These are phyloP conservation scores for Lasiurus cinereus DNA, from an alignment of 2,113 vertebrate genomes.

Conservation along the genomic window DNA sequence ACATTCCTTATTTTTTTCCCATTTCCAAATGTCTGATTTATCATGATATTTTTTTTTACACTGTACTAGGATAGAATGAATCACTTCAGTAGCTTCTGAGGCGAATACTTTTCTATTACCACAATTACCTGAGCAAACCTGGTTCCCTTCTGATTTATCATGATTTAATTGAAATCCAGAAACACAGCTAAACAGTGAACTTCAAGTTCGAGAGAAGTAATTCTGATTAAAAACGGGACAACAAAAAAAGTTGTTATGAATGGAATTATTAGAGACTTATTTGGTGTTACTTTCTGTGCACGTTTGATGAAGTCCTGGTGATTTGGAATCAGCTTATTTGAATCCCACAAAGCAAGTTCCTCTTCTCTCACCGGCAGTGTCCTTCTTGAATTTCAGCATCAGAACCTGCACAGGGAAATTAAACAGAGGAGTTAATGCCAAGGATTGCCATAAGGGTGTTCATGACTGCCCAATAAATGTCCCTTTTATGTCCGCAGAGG, in stretches of 20 bases:
- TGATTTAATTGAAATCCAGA: constrained; percentile 49
- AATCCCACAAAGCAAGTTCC: not conserved
- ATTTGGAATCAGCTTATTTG: not conserved
- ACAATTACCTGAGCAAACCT: no score
- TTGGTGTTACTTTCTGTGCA: not conserved
- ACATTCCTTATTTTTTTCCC: not conserved
- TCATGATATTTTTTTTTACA: not conserved
- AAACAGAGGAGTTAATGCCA: not conserved
- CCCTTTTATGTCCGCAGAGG: not conserved
- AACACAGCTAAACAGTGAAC: not conserved
- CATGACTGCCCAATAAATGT: not conserved
- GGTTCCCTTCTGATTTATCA: not conserved
- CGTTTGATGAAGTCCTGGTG: not conserved
- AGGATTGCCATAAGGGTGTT: not conserved
- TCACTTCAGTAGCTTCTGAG: no score
- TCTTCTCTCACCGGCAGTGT: not conserved
- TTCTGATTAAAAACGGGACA: not conserved
- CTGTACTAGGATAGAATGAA: no score
- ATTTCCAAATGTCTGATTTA: constrained; percentile 46
- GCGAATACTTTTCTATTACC: no score
- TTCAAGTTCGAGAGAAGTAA: not conserved
- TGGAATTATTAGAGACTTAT: not conserved
- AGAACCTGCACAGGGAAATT: not conserved
- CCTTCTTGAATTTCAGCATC: not conserved
- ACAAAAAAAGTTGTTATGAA: not conserved